Conservation (phyloP, 2,113 vertebrate genomes). For the Bubalus kerabau region DNA sequence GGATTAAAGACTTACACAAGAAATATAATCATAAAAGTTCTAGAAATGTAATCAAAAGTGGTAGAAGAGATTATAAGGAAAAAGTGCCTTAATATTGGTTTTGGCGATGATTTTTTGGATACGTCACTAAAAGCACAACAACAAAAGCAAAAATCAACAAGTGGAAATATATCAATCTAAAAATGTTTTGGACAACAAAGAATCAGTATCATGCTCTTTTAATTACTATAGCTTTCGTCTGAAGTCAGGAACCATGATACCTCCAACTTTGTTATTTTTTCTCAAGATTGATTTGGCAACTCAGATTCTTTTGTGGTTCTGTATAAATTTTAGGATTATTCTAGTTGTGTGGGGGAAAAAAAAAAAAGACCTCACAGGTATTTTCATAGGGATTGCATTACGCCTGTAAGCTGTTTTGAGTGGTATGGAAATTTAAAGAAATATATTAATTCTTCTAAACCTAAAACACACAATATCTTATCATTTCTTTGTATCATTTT, state of each 20-base stretch:
- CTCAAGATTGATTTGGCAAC: background rate
- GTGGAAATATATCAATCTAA: background rate
- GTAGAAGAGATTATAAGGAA: background rate
- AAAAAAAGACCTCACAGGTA: accelerated
- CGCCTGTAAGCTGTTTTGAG: background rate
- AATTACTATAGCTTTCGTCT: background rate
- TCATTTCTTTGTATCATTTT: background rate
- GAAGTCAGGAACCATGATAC: background rate
- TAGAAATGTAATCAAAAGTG: background rate
- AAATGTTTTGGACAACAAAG: background rate
- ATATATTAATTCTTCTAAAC: background rate
- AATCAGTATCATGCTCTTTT: background rate
- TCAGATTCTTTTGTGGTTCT: background rate
- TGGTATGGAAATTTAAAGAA: background rate
- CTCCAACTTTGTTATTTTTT: background rate
- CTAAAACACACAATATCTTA: background rate
- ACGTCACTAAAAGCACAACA: background rate
- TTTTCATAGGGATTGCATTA: background rate
- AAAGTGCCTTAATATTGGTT: background rate
- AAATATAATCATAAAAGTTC: background rate
- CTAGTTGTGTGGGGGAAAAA: background rate
- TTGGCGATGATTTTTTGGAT: background rate
- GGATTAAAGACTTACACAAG: background rate
- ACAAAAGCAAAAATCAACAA: background rate
- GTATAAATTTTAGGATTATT: background rate